Evolutionary conservation across 2,113 vertebrate species (phyloP), one percentile per base, ranked within the genome.

Genomic region (Anser brachyrhynchus): DNA sequence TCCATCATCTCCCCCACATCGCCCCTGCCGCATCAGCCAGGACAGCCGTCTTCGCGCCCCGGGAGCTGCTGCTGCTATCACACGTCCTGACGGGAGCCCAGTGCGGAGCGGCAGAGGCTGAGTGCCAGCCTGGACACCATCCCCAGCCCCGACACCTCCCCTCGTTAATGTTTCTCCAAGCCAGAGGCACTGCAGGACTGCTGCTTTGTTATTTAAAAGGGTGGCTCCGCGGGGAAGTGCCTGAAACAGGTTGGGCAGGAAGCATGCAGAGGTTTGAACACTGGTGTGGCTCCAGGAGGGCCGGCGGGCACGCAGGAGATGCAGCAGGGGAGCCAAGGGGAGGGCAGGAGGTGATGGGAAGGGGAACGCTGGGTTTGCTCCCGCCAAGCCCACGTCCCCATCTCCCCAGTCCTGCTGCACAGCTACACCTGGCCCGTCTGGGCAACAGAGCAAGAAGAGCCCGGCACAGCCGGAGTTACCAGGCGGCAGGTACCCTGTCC

Each of bases 171-270:
- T 82, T 97, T 96, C 89, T 65, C 95, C 90, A 58, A 46, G 80
- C 25, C 77, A 43, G 74, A 92, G 70, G 75, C 82, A 52, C 57
- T 6, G 85, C 92, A 43, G 61, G 71, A 29, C 94, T 87, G 74
- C 43, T 16, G 18, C 57, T 80, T 43, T 85, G 76, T 51, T 87
- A n/a, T 79, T 55, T 61, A 86, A 96, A 39, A 55, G 96, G 94
- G 95, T 89, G 96, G 95, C 84, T 95, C 91, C 84, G 52, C 59
- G 14, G 80, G 44, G 70, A 95, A 51, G 49, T 4, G 70, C 89
- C 95, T 31, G 6, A 87, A 93, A 96, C 95, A 89, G 95, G 95
- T 94, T 87, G 82, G 94, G 69, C 96, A 97, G 96, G 96, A 95
- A 89, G 82, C 72, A 4, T 77, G 21, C 0, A 39, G 73, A 70